phyloP scores from a whole-genome alignment of 2,797 vertebrate species.

The Ibycter americanus region DNA sequence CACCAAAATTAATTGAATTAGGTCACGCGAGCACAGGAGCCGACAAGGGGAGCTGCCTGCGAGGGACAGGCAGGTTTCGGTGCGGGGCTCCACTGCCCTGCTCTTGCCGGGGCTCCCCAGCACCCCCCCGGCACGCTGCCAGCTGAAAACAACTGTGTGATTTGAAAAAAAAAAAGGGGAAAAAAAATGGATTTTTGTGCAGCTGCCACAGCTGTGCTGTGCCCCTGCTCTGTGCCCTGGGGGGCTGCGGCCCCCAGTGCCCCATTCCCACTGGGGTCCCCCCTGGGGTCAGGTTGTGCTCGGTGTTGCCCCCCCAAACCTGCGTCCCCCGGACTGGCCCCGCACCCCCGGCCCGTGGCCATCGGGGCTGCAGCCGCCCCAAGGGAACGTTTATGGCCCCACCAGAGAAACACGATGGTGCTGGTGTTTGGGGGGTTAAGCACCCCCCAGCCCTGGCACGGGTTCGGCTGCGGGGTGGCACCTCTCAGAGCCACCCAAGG shows the following conservation, averaged over 20 bases:
- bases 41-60: not conserved
- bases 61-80: not conserved
- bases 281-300: not conserved
- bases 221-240: accelerated
- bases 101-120: not conserved
- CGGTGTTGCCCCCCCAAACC: not conserved
- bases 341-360: accelerated
- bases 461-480: not conserved
- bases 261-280: not conserved
- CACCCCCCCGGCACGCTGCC: accelerated
- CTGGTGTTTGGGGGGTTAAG: not conserved
- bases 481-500: not conserved
- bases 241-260: not conserved
- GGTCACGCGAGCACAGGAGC: not conserved
- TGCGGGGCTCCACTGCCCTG: not conserved
- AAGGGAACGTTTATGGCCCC: no score
- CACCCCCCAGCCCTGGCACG: no score
- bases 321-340: not conserved
- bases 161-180: not conserved
- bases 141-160: accelerated
- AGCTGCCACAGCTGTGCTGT: accelerated
- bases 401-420: not conserved
- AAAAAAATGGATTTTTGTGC: not conserved
- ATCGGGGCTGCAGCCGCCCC: not conserved
- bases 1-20: slow-evolving; percentile 25